phyloP scores from a whole-genome alignment of 2,888 invertebrate genomes.

The Melipona beecheii region DNA sequence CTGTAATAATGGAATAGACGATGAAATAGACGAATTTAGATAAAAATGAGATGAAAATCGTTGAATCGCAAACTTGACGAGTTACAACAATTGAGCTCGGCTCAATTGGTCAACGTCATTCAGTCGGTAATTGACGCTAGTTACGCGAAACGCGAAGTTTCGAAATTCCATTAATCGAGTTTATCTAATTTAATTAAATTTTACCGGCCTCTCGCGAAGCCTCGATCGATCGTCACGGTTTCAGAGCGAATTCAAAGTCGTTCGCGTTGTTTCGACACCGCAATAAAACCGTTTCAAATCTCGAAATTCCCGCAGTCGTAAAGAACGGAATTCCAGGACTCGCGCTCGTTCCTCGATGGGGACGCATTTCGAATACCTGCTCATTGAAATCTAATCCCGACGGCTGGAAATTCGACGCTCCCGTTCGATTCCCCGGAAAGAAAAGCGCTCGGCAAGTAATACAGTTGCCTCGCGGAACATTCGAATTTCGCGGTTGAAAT shows the following conservation, averaged over 20 bases:
- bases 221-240: neutral
- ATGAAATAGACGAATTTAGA: too few relatives aligned
- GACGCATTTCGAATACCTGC: conserved; percentile 21
- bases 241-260: neutral
- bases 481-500: conserved; percentile 14
- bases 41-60: too few relatives aligned
- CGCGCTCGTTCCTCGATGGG: conserved; percentile 2
- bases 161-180: neutral
- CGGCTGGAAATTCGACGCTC: conserved; percentile 25
- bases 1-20: too few relatives aligned
- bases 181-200: neutral
- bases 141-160: neutral
- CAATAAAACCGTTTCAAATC: neutral
- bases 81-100: too few relatives aligned
- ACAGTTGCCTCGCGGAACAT: neutral
- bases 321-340: conserved; percentile 10
- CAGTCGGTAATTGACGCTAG: neutral
- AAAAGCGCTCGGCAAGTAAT: neutral
- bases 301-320: neutral
- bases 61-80: too few relatives aligned
- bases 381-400: conserved; percentile 48
- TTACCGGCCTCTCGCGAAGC: neutral
- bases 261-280: neutral
- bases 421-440: conserved; percentile 34
- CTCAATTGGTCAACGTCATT: too few relatives aligned